Evolutionary conservation across 2,797 vertebrate genomes (phyloP), one percentile per base, ranked within the genome.

Genomic region (Pseudochirops corinnae): DNA sequence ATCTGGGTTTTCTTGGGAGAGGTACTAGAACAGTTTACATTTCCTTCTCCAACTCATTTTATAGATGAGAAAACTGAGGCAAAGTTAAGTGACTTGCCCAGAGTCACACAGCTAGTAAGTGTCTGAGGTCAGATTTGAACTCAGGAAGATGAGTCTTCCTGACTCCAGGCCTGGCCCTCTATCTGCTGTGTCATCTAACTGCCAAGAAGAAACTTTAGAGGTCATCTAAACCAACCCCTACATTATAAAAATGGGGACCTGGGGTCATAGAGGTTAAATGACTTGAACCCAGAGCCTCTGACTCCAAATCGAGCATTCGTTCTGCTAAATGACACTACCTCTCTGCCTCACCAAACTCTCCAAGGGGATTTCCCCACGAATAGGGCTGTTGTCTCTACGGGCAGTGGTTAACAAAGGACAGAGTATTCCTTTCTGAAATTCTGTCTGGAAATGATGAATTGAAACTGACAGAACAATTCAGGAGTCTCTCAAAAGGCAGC

Each of bases 381-480:
- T n/a, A 33, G 55, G 0, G 18, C 21, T 13, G 0, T 11, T 67
- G 60, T 67, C 2, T 0, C 28, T 16, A 0, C 2, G 3, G 46
- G 1, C 18, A 4, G 12, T 31, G 13, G 93, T 60, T 67, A 18
- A 10, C 11, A 46, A 56, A 93, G 90, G 39, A 24, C 0, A 28
- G 24, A 14, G 14, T 18, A 67, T 5, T 14, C 14, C n/a, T n/a
- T 74, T 82, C 18, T 46, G 21, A 82, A 82, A 46, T 82, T 82
- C 74, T 82, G 74, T 46, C 39, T 82, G n/a, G 39, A 50, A 87
- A 87, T 50, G 21, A 87, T 46, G 39, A 46, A 39, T 87, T 46
- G 24, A 26, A 82, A 26, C 24, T 26, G 60, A 5, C 0, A 0
- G 56, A 33, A 1, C 9, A 1, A 5, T 13, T 7, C 5, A 57